Evolutionary conservation across 2,888 invertebrate genomes (phyloP).

Genomic region (Tridacna crocea): DNA sequence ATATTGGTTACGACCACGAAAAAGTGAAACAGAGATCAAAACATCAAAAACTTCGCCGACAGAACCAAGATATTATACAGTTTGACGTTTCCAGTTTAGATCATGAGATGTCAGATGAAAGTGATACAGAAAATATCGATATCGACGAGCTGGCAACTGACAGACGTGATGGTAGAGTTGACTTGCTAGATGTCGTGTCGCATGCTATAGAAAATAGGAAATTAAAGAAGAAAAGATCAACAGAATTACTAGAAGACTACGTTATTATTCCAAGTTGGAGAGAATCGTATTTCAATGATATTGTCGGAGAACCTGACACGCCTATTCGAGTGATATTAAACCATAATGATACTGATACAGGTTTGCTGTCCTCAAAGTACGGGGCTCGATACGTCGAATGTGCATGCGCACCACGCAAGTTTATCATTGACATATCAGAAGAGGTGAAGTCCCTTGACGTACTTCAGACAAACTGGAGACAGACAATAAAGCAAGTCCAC

Average conservation of each 20-base stretch:
- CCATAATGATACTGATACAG: constrained; percentile 34
- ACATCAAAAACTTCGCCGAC: neutral
- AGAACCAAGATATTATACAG: constrained; percentile 11
- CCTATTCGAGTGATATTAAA: neutral
- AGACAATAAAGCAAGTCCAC: neutral
- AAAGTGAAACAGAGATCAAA: constrained; percentile 4
- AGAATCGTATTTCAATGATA: neutral
- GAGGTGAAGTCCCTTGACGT: constrained; percentile 13
- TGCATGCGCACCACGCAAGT: constrained; percentile 68
- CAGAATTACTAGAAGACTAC: neutral
- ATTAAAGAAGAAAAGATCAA: neutral
- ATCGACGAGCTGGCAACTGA: neutral
- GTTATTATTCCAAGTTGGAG: neutral
- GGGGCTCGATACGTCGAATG: constrained; percentile 57
- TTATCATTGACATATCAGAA: constrained; percentile 67
- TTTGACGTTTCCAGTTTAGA: constrained; percentile 29
- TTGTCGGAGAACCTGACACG: neutral
- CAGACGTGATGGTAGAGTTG: neutral
- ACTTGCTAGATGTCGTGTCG: neutral
- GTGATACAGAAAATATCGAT: constrained; percentile 11
- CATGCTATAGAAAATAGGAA: neutral
- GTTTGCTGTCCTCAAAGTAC: constrained; percentile 42
- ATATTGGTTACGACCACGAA: constrained; percentile 37
- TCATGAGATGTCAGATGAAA: constrained; percentile 45
- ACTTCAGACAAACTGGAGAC: constrained; percentile 20